Evolutionary conservation across 92 coral and sea anemone genomes (phyloP).

Genomic region (Bergia sp.): DNA sequence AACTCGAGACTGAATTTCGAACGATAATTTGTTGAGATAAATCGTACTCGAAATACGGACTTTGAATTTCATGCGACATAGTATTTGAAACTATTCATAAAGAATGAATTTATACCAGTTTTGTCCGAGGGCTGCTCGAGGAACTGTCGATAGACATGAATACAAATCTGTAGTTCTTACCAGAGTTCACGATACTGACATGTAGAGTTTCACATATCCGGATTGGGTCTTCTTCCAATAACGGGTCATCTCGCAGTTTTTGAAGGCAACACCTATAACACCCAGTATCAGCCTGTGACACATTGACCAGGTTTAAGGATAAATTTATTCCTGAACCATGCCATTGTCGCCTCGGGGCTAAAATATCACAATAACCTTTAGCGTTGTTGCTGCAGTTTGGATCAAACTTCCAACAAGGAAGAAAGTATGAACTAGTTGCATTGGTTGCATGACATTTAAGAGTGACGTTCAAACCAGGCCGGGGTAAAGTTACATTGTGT

Average conservation of each 20-base stretch:
- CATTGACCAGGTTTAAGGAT: conserved; percentile 1
- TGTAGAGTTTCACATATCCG: background rate
- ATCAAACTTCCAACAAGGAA: conserved; percentile 22
- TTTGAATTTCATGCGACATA: background rate
- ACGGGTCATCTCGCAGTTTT: background rate
- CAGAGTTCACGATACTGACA: background rate
- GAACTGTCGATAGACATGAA: background rate
- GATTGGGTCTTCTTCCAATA: background rate
- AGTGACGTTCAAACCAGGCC: conserved; percentile 14
- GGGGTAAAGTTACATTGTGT: background rate
- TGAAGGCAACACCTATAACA: conserved; percentile 30
- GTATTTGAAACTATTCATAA: background rate
- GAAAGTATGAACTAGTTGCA: background rate
- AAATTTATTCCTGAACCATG: background rate
- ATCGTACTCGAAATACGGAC: background rate
- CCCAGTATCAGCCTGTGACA: conserved; percentile 7
- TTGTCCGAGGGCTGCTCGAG: background rate
- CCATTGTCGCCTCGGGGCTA: background rate
- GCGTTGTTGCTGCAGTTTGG: conserved; percentile 12
- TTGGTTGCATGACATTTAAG: conserved; percentile 6
- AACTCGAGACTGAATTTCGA: background rate
- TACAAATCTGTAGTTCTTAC: background rate
- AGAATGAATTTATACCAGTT: too few species aligned
- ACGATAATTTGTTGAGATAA: background rate
- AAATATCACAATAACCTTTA: background rate